Base-by-base conservation (phyloP, 2,113 vertebrate genomes). In the Aspidoscelis tigris region DNA sequence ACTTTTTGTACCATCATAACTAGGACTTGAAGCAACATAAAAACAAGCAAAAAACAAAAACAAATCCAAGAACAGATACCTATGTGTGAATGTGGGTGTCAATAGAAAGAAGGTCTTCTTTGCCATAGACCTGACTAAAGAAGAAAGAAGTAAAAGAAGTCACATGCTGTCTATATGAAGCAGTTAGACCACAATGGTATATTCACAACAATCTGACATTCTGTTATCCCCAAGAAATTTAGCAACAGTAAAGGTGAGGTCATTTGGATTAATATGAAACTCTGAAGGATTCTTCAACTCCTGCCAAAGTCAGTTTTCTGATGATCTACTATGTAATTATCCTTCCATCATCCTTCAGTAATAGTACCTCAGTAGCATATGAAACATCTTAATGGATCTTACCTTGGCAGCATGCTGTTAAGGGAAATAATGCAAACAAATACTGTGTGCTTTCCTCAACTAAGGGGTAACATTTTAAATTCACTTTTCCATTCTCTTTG, bases 191-290 rank as follows among this genome's bases (percentile, higher is more conserved):
- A 65, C 86, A 87, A 84, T 21, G 0, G 14, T 90, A 91, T 83
- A 83, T 92, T 93, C 91, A 58, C 83, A 94, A 43, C 72, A 65
- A 91, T 61, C 87, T 93, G 85, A 76, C 73, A 92, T 92, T 93
- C 94, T 76, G 91, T 73, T 91, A 91, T 66, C 18, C 14, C 24
- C 88, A 86, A 83, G 81, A 95, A 94, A 94, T 86, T 89, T 86
- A 90, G 74, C 76, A 89, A 82, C 84, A 92, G 44, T 93, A 93
- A 93, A 87, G 85, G 80, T 68, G 7, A 44, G 91, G 91, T 95
- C 89, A 93, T 90, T 90, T 86, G 84, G 91, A 94, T 90, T 93
- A 93, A 95, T 93, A 85, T 88, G 83, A 92, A 94, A 88, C 83
- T 88, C 66, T 88, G 81, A 91, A 91, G 84, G 84, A 88, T 91